Conservation (phyloP, 2,113 vertebrate genomes). For the Carassius gibelio region DNA sequence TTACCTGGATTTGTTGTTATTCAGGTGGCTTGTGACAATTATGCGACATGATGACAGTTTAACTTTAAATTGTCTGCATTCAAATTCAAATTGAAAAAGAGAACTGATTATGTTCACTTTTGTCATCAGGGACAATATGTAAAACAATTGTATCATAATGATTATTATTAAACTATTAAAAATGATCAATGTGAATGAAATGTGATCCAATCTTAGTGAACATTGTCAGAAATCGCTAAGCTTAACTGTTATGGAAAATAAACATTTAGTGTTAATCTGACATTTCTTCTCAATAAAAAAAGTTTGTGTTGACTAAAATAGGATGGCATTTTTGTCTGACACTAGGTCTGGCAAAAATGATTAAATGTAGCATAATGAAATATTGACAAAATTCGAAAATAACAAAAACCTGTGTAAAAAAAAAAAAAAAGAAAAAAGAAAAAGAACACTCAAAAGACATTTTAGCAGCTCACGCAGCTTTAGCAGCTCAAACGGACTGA, state of each 20-base stretch:
- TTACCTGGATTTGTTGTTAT: too few species aligned
- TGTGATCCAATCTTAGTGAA: too few species aligned
- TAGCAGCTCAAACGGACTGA: background rate
- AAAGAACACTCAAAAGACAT: too few species aligned
- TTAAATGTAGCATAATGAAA: background rate
- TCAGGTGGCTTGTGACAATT: background rate
- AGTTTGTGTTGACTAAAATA: background rate
- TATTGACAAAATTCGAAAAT: background rate
- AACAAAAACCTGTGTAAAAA: background rate
- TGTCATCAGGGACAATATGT: background rate
- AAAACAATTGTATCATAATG: background rate
- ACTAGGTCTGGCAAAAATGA: too few species aligned
- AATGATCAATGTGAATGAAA: background rate
- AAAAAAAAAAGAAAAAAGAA: background rate
- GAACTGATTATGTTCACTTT: background rate
- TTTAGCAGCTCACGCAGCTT: background rate
- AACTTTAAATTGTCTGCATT: background rate
- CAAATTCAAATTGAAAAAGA: background rate
- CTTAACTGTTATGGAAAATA: too few species aligned
- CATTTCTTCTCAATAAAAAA: too few species aligned
- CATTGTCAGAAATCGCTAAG: too few species aligned
- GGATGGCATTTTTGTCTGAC: too few species aligned
- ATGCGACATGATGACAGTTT: background rate
- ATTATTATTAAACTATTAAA: background rate
- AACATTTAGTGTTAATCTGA: too few species aligned